A percentile compares a stretch with the other conserved stretches of the same genome.
Evolutionary conservation across 2,113 vertebrate genomes (phyloP).

Genomic region (Hystrix brachyura): DNA sequence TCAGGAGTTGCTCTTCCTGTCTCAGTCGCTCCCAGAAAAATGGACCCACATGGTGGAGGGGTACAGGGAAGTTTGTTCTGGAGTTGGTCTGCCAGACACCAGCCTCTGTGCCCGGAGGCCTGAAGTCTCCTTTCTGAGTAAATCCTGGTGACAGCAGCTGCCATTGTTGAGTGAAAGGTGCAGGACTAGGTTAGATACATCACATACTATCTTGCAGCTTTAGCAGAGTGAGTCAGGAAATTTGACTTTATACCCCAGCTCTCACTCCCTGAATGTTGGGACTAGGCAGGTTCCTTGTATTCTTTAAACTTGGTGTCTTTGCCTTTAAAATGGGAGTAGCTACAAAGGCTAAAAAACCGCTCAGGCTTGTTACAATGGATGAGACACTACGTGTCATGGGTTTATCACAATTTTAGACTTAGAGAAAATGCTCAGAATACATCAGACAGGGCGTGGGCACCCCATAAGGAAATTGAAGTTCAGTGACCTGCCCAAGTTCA

Average conservation of each 20-base stretch:
- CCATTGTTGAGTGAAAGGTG: neutral
- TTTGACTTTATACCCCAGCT: neutral
- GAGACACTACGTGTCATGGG: neutral
- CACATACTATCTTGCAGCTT: neutral
- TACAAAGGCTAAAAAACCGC: neutral
- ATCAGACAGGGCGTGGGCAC: neutral
- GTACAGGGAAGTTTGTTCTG: neutral
- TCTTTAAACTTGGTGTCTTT: neutral
- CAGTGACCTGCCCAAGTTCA: neutral
- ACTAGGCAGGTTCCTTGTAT: neutral
- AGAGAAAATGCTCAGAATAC: neutral
- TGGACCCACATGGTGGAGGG: accelerated
- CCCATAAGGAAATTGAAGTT: neutral
- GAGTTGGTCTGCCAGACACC: neutral
- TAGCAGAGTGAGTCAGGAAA: neutral
- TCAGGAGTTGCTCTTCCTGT: neutral
- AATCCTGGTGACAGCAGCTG: neutral
- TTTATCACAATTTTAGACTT: neutral
- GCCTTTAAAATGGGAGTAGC: neutral
- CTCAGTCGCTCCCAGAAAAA: neutral
- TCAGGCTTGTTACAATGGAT: neutral
- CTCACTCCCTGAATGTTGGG: neutral
- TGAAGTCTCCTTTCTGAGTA: neutral
- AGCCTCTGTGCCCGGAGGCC: neutral
- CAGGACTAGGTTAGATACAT: neutral